A percentile compares a stretch with the other conserved stretches of the same genome.
Conservation (phyloP, 2,888 invertebrate species). For the Coronaproctus castanopsis region DNA sequence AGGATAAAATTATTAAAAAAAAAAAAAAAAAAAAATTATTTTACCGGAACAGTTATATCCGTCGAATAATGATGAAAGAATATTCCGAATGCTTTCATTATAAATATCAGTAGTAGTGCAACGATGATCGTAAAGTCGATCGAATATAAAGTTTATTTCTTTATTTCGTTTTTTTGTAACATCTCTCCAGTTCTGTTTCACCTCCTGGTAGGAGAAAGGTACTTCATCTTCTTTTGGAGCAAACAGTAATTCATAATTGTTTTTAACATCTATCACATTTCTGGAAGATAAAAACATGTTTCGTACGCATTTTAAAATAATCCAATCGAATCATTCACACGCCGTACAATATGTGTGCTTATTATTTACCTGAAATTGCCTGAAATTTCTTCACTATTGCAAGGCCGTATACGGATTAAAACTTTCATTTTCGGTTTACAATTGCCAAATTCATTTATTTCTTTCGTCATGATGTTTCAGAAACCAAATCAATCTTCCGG, state of each 20-base stretch:
- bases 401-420: conserved; percentile 9
- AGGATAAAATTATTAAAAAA: neutral
- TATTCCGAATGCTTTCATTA: conserved; percentile 51
- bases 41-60: conserved; percentile 67
- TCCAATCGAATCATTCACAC: no score
- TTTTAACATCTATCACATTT: conserved; percentile 51
- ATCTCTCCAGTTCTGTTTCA: conserved; percentile 52
- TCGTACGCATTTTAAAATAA: no score
- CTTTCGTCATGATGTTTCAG: no score
- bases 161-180: conserved; percentile 58
- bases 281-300: conserved; percentile 32
- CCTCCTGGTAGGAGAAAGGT: conserved; percentile 64
- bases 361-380: conserved; percentile 5
- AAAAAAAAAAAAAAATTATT: conserved; percentile 2
- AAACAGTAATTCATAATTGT: conserved; percentile 58
- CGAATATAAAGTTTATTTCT: conserved; percentile 69
- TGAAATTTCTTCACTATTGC: conserved; percentile 4
- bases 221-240: conserved; percentile 67
- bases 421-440: conserved; percentile 12
- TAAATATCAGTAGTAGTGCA: conserved; percentile 58
- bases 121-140: conserved; percentile 50
- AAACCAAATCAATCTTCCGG: no score
- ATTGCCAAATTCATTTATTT: no score
- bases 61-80: conserved; percentile 52
- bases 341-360: no score